Percentiles rank a stretch among this genome's conserved stretches.
These are phyloP conservation scores for Ormyrus pomaceus DNA, from an alignment of 2,888 invertebrate genomes.

Conservation along the genomic window DNA sequence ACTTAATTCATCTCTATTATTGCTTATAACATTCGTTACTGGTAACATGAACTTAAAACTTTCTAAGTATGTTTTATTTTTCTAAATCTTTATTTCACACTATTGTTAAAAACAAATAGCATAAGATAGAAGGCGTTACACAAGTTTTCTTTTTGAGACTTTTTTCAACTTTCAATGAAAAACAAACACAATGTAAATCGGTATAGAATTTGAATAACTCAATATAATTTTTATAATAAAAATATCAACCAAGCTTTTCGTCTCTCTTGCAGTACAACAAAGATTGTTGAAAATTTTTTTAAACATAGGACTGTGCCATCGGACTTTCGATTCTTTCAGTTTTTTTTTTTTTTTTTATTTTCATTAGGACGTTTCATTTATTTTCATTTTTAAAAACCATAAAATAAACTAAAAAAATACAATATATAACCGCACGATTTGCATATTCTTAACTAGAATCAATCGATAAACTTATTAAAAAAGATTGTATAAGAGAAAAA, in stretches of 20 bases:
- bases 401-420: slow-evolving; percentile 40
- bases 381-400: slow-evolving; percentile 54
- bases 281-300: slow-evolving; percentile 27
- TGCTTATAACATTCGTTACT: background rate
- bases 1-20: background rate
- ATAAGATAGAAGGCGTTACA: no score
- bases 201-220: no score
- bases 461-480: slow-evolving; percentile 45
- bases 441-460: slow-evolving; percentile 41
- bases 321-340: slow-evolving; percentile 31
- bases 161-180: no score
- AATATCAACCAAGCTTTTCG: background rate
- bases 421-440: slow-evolving; percentile 24
- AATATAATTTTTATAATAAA: no score
- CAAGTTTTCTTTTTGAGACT: no score
- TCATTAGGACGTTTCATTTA: slow-evolving; percentile 67
- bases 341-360: background rate
- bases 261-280: slow-evolving; percentile 19
- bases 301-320: slow-evolving; percentile 47
- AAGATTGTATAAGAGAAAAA: slow-evolving; percentile 45
- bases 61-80: background rate
- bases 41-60: background rate
- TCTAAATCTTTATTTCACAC: background rate
- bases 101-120: background rate
- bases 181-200: no score